Conservation (phyloP, 1,140 invertebrate species). For the Trichomalopsis sarcophagae region DNA sequence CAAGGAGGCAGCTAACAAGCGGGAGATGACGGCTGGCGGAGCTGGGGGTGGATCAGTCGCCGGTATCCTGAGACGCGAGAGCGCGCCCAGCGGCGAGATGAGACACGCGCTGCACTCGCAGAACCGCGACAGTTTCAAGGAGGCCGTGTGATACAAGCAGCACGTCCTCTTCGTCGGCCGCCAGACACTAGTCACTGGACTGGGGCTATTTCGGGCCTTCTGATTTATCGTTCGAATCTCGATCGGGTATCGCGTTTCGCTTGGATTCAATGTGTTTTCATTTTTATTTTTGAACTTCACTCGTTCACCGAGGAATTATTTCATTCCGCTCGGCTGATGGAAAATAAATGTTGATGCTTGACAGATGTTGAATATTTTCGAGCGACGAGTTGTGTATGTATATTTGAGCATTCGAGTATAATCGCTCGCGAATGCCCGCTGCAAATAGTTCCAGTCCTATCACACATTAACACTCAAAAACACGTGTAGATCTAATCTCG, state of each 20-base stretch:
- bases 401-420: not conserved
- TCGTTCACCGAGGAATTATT: not conserved
- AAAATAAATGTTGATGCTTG: not conserved
- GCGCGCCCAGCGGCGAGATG: conserved; percentile 69
- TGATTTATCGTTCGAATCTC: not conserved
- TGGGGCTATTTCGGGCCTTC: conserved; percentile 43
- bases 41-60: not conserved
- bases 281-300: not conserved
- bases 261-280: not conserved
- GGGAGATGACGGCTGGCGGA: conserved; percentile 60
- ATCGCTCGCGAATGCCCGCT: not conserved
- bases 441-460: conserved; percentile 37
- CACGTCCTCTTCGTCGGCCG: not conserved
- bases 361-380: conserved; percentile 4
- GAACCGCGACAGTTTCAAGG: conserved; percentile 69
- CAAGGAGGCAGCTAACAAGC: conserved; percentile 72
- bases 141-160: conserved; percentile 66
- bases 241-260: not conserved
- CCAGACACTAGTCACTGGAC: conserved; percentile 42
- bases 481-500: conserved; percentile 29
- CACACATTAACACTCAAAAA: conserved; percentile 5
- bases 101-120: conserved; percentile 68
- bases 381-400: not conserved
- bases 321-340: not conserved
- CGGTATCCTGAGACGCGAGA: conserved; percentile 67